Evolutionary conservation across 1,140 invertebrate species (phyloP).

Genomic region (Tetragnatha versicolor): DNA sequence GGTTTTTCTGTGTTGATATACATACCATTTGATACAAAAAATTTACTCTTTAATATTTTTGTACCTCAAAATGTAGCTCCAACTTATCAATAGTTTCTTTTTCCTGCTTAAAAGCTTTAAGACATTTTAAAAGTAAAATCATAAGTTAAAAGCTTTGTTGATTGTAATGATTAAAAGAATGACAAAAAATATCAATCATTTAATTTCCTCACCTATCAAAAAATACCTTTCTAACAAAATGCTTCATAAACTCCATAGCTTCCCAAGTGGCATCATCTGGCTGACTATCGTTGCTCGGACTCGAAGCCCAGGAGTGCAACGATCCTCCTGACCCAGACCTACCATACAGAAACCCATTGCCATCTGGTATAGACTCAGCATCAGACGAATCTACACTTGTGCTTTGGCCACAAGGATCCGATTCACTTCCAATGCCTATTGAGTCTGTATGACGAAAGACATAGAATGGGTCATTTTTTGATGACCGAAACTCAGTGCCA

Average conservation of each 20-base stretch:
- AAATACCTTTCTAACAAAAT: constrained; percentile 75
- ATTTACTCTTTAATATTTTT: too few relatives aligned
- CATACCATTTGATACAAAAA: too few relatives aligned
- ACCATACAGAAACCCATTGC: constrained; percentile 56
- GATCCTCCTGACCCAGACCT: constrained; percentile 72
- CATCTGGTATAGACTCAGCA: constrained; percentile 60
- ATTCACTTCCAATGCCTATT: constrained; percentile 68
- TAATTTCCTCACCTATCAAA: constrained; percentile 67
- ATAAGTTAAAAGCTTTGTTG: too few relatives aligned
- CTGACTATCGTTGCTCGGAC: constrained; percentile 75
- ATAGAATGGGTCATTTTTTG: constrained; percentile 53
- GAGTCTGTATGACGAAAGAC: constrained; percentile 58
- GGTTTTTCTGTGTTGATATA: too few relatives aligned
- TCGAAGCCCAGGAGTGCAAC: constrained; percentile 77
- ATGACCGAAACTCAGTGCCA: constrained; percentile 8
- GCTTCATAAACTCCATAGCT: constrained; percentile 75
- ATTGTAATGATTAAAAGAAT: too few relatives aligned
- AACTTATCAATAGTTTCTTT: too few relatives aligned
- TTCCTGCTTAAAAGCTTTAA: too few relatives aligned
- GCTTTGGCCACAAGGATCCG: constrained; percentile 69
- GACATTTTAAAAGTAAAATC: too few relatives aligned
- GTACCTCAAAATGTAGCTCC: too few relatives aligned
- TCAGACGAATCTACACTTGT: constrained; percentile 72
- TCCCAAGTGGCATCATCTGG: constrained; percentile 71
- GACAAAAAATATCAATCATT: too few relatives aligned